phyloP scores from a whole-genome alignment of 1,140 invertebrate species.

The Ganaspis sp. region DNA sequence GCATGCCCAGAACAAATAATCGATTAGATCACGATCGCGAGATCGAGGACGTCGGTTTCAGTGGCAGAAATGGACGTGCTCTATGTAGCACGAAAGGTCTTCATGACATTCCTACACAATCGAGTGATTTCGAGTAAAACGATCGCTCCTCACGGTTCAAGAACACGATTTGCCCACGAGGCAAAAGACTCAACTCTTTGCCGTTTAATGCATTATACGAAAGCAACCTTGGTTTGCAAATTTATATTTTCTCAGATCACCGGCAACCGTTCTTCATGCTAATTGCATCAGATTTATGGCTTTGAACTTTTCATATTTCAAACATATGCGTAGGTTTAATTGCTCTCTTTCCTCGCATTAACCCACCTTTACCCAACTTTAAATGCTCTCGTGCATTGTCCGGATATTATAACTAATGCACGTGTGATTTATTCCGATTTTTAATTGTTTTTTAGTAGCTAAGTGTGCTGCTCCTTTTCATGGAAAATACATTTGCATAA shows the following conservation, averaged over 20 bases:
- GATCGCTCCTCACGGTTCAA: slow-evolving; percentile 57
- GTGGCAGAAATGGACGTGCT: slow-evolving; percentile 52
- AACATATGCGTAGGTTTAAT: slow-evolving; percentile 42
- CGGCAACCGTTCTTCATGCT: slow-evolving; percentile 44
- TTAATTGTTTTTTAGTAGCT: slow-evolving; percentile 1
- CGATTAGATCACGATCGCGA: slow-evolving; percentile 45
- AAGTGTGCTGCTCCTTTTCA: neutral
- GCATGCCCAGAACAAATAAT: neutral
- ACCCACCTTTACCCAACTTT: neutral
- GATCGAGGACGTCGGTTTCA: slow-evolving; percentile 37
- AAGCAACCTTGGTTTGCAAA: slow-evolving; percentile 46
- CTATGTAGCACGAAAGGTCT: slow-evolving; percentile 51
- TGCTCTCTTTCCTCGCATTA: slow-evolving; percentile 38
- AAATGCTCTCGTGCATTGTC: neutral
- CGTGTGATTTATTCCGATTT: slow-evolving; percentile 3
- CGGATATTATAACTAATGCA: neutral
- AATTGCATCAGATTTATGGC: slow-evolving; percentile 49
- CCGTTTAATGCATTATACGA: neutral
- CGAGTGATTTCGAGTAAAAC: slow-evolving; percentile 60
- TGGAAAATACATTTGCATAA: slow-evolving; percentile 17
- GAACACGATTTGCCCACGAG: slow-evolving; percentile 61
- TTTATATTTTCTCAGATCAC: slow-evolving; percentile 47
- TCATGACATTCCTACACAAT: slow-evolving; percentile 52
- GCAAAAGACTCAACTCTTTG: slow-evolving; percentile 41
- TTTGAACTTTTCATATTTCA: slow-evolving; percentile 46